These are phyloP conservation scores for Drosophila pullipes DNA, from an alignment of 2,888 invertebrate species.

Conservation along the genomic window DNA sequence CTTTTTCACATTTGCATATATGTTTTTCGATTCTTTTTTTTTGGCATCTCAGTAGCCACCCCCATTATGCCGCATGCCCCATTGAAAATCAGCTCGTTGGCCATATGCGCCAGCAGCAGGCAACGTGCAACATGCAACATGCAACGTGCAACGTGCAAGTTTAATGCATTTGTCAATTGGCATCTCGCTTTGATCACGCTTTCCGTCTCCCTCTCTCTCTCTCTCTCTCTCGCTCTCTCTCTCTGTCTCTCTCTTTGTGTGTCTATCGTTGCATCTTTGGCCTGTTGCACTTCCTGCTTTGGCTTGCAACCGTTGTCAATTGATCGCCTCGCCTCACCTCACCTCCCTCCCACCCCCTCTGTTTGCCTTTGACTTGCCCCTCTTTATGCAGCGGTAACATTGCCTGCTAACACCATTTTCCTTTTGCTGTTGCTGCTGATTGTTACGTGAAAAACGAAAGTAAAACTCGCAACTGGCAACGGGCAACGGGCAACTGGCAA, in stretches of 20 bases:
- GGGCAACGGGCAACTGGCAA: conserved; percentile 59
- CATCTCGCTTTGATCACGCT: conserved; percentile 14
- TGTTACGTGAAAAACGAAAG: conserved; percentile 80
- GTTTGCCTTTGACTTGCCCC: not conserved
- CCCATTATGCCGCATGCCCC: not conserved
- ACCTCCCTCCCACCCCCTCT: no score
- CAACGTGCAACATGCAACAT: conserved; percentile 52
- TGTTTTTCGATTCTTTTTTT: no score
- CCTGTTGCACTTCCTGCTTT: conserved; percentile 64
- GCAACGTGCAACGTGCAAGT: conserved; percentile 63
- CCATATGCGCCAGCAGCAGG: conserved; percentile 32
- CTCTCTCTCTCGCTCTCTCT: not conserved
- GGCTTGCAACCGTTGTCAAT: conserved; percentile 43
- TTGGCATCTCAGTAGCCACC: not conserved
- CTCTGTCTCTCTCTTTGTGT: not conserved
- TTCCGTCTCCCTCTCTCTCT: conserved; percentile 8
- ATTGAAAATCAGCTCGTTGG: conserved; percentile 1
- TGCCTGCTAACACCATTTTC: conserved; percentile 81
- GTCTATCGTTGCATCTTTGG: conserved; percentile 56
- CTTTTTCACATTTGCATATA: not conserved
- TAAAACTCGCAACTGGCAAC: conserved; percentile 67
- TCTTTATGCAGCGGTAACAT: conserved; percentile 56
- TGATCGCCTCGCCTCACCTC: conserved; percentile 37
- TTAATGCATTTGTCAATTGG: conserved; percentile 59
- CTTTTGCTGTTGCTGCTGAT: conserved; percentile 66